Base-by-base conservation (phyloP, 2,113 vertebrate species). In the Muntiacus muntjak region DNA sequence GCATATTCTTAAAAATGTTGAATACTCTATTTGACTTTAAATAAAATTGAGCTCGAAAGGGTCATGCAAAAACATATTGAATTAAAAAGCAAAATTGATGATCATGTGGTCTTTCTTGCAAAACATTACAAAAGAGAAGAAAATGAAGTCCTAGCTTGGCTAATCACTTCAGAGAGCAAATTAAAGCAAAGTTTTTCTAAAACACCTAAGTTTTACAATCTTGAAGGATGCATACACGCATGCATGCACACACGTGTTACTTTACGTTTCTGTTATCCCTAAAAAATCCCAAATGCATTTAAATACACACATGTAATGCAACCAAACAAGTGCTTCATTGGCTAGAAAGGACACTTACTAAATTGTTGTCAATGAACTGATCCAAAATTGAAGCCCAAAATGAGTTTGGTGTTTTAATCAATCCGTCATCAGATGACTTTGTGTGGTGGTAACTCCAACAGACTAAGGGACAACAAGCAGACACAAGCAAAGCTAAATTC, bases 21-120 rank as follows among this genome's bases (percentile, higher is more conserved):
- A 94, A 90, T 47, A 40, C 52, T 54, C 11, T 82, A 76, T 89
- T 78, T 79, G 33, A 83, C 54, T 96, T 92, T 57, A 62, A 86
- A 58, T 57, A 96, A 84, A 88, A 95, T 28, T 92, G 43, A 78
- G 9, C 54, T 95, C 36, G 36, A 86, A 93, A 30, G 15, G 8
- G 11, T 82, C 16, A 21, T 55, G 95, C 33, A 93, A 96, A 95
- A 89, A 96, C 88, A 52, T 50, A 94, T 30, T 71, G n/a, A 93
- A 50, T 81, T 23, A 47, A 88, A 94, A 94, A 93, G 54, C 40
- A 62, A 95, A 87, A 81, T 55, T 36, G n/a, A 43, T 6, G 28
- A 28, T 47, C 36, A 13, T 2, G 6, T 82, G 50, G 11, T 87
- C 74, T 23, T 89, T 92, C 60, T 94, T 86, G 21, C 25, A 91